Conservation (phyloP, 2,888 invertebrate species). For the Cheilosia scutellata region DNA sequence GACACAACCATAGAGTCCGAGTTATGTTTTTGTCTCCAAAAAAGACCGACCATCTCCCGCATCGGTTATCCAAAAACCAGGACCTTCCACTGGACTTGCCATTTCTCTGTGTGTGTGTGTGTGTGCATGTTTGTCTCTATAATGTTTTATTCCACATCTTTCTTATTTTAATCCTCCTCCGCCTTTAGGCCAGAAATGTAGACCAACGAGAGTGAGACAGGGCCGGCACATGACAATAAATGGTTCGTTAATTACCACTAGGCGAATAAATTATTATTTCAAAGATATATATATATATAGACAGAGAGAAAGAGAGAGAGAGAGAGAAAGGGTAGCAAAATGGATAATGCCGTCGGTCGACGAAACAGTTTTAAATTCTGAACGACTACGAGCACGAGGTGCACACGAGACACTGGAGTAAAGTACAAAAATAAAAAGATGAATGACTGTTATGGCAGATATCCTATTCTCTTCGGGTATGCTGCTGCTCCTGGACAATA, state of each 20-base stretch:
- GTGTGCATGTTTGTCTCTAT: slow-evolving; percentile 45
- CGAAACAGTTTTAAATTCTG: slow-evolving; percentile 5
- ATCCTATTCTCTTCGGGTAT: slow-evolving; percentile 32
- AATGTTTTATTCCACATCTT: slow-evolving; percentile 83
- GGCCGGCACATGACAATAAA: slow-evolving; percentile 70
- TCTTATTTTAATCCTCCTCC: slow-evolving; percentile 83
- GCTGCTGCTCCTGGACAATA: neutral
- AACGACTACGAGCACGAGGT: neutral
- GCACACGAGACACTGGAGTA: slow-evolving; percentile 24
- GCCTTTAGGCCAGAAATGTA: slow-evolving; percentile 71
- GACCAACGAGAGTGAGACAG: slow-evolving; percentile 36
- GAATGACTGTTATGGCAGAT: slow-evolving; percentile 75
- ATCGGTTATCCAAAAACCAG: slow-evolving; percentile 33
- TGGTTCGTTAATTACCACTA: slow-evolving; percentile 75
- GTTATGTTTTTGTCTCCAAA: slow-evolving; percentile 72
- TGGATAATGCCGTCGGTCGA: no score
- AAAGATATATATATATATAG: neutral
- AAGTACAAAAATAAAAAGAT: slow-evolving; percentile 72
- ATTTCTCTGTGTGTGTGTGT: slow-evolving; percentile 13
- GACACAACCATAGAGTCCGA: slow-evolving; percentile 79
- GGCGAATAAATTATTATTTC: slow-evolving; percentile 75
- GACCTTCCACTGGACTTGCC: slow-evolving; percentile 40
- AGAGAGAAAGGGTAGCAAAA: slow-evolving; percentile 56
- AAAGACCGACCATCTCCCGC: slow-evolving; percentile 4
- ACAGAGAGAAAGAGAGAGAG: slow-evolving; percentile 18